Percentiles rank a stretch among this genome's conserved stretches.
Evolutionary conservation across 2,113 vertebrate genomes (phyloP).

Genomic region (Scatophagus argus): DNA sequence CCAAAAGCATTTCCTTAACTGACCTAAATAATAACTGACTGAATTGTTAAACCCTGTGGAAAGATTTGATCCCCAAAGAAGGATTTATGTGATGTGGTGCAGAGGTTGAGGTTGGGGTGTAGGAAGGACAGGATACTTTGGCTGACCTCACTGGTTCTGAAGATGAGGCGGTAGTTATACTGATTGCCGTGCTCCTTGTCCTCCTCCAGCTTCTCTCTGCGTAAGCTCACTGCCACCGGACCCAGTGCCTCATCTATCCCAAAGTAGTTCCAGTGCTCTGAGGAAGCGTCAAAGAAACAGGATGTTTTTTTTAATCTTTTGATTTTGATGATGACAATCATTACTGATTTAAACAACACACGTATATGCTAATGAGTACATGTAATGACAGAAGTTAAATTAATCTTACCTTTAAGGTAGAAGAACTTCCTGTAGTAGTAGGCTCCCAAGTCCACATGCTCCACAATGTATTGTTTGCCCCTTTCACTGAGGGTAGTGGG

Average conservation of each 20-base stretch:
- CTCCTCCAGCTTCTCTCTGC: slow-evolving; percentile 95
- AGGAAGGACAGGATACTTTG: neutral
- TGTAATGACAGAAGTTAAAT: slow-evolving; percentile 16
- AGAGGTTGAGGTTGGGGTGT: neutral
- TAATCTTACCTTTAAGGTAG: slow-evolving; percentile 90
- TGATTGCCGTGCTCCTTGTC: slow-evolving; percentile 94
- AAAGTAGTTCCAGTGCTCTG: slow-evolving; percentile 99
- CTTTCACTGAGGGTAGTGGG: slow-evolving; percentile 89
- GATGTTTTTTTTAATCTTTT: too few species aligned
- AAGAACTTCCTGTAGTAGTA: slow-evolving; percentile 96
- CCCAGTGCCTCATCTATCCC: slow-evolving; percentile 94
- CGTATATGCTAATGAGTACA: neutral
- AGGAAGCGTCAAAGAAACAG: neutral
- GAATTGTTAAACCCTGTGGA: neutral
- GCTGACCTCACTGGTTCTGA: slow-evolving; percentile 97
- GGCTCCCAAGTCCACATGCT: slow-evolving; percentile 94
- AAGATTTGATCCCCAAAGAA: slow-evolving; percentile 2
- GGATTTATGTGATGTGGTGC: neutral
- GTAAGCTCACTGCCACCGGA: slow-evolving; percentile 94
- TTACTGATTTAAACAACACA: slow-evolving; percentile 5
- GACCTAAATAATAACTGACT: slow-evolving; percentile 4
- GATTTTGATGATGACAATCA: too few species aligned
- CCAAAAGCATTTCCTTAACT: too few species aligned
- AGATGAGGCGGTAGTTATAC: slow-evolving; percentile 95
- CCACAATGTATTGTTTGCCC: slow-evolving; percentile 93